Evolutionary conservation across 1,140 invertebrate species (phyloP), one percentile per base, ranked within the genome.

Genomic region (Scaptomyza pallida): DNA sequence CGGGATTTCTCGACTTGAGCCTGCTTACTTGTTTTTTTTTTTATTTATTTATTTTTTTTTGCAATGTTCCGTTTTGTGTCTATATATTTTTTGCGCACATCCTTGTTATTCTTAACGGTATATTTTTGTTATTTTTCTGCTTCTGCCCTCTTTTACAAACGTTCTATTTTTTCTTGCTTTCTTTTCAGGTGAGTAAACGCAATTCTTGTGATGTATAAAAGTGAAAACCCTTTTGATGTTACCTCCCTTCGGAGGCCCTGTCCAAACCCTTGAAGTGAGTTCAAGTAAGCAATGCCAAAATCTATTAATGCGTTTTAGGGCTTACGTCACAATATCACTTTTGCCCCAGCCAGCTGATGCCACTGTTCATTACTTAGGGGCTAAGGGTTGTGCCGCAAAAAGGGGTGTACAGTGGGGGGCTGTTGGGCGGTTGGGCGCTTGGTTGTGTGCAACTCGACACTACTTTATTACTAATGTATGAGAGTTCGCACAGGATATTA

Each of bases 171-270:
- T 62, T 35, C 17, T 55, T 55, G 57, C 35, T 45, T 23, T 72
- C 57, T 61, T 75, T 89, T 52, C 80, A 88, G 82, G 82, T 88
- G 71, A 88, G 82, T 88, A 83, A 88, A 86, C 82, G 81, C 72
- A 85, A 85, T 79, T 72, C 67, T 55, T 61, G 35, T 75, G 72
- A 79, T 79, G 76, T 79, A 72, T 65, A 75, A 75, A 78, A 82
- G 59, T 62, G 63, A 78, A 81, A 78, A 82, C 74, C 64, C 63
- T 52, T 82, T 82, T 81, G 78, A 81, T 80, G 78, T 81, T 30
- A 2, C 33, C 12, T 2, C 1, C 12, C n/a, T n/a, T 26, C 23
- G 23, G 23, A 0, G 23, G 21, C 37, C 9, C n/a, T 13, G 9
- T 1, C 5, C 2, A 15, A 30, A 13, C 2, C 13, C 12, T 21